phyloP scores from a whole-genome alignment of 2,888 invertebrate species.

The Dastarcus helophoroides region DNA sequence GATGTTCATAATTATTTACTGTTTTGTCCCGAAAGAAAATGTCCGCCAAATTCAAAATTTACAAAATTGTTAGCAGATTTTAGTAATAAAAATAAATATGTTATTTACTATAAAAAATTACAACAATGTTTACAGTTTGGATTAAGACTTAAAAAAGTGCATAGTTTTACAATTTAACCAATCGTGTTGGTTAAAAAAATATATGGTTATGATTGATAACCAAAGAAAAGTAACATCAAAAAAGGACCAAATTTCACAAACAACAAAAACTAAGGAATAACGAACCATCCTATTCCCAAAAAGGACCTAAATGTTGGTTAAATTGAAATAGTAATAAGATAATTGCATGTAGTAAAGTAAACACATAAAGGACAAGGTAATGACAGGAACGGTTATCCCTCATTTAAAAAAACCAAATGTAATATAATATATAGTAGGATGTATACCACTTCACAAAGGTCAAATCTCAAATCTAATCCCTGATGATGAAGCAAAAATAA shows the following conservation, averaged over 20 bases:
- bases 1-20: conserved; percentile 14
- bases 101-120: conserved; percentile 7
- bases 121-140: conserved; percentile 4
- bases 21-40: conserved; percentile 11
- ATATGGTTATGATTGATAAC: conserved; percentile 6
- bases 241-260: conserved; percentile 5
- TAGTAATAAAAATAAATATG: conserved; percentile 5
- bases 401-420: too few relatives aligned
- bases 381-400: too few relatives aligned
- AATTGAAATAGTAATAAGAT: too few relatives aligned
- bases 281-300: conserved; percentile 4
- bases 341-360: too few relatives aligned
- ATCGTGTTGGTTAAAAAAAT: conserved; percentile 5
- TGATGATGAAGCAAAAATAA: too few relatives aligned
- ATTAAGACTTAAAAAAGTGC: conserved; percentile 10
- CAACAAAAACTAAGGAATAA: conserved; percentile 6
- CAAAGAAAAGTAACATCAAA: conserved; percentile 3
- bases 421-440: too few relatives aligned
- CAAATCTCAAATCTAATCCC: too few relatives aligned
- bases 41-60: conserved; percentile 8
- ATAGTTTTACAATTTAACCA: conserved; percentile 7
- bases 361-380: too few relatives aligned
- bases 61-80: conserved; percentile 8
- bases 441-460: too few relatives aligned
- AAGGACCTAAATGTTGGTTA: conserved; percentile 12